Evolutionary conservation across 1,140 invertebrate species (phyloP).

Genomic region (Leptonema lineaticorne): DNA sequence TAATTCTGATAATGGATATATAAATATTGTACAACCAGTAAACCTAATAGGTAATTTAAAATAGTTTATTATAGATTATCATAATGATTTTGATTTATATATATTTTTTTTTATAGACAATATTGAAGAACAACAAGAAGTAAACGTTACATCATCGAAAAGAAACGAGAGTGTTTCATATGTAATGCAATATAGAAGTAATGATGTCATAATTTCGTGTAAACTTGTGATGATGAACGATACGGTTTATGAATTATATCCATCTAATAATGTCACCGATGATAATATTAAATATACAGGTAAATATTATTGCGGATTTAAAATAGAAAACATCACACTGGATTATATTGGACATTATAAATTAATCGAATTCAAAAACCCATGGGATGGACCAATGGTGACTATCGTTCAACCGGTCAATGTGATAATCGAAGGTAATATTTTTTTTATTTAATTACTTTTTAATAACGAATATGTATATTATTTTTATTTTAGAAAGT

Average conservation of each 20-base stretch:
- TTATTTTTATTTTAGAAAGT: not conserved
- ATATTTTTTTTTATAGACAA: not conserved
- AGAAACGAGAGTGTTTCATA: not conserved
- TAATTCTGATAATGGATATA: not conserved
- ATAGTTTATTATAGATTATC: too few species aligned
- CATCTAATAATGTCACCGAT: slow-evolving; percentile 18
- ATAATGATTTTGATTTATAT: too few species aligned
- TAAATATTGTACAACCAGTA: not conserved
- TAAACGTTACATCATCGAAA: not conserved
- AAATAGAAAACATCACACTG: not conserved
- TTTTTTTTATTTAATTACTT: not conserved
- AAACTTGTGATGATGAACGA: slow-evolving; percentile 11
- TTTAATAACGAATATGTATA: not conserved
- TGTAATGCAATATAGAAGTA: not conserved
- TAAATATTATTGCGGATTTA: not conserved
- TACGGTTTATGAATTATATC: slow-evolving; percentile 21
- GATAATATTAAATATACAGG: not conserved
- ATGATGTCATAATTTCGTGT: not conserved
- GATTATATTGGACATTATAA: not conserved
- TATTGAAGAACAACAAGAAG: not conserved
- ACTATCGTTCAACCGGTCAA: not conserved
- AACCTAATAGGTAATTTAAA: too few species aligned
- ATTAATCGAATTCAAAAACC: not conserved
- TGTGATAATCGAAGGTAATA: slow-evolving; percentile 11
- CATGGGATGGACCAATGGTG: not conserved